Evolutionary conservation across 2,113 vertebrate species (phyloP), one percentile per base, ranked within the genome.

Genomic region (Nibea albiflora): DNA sequence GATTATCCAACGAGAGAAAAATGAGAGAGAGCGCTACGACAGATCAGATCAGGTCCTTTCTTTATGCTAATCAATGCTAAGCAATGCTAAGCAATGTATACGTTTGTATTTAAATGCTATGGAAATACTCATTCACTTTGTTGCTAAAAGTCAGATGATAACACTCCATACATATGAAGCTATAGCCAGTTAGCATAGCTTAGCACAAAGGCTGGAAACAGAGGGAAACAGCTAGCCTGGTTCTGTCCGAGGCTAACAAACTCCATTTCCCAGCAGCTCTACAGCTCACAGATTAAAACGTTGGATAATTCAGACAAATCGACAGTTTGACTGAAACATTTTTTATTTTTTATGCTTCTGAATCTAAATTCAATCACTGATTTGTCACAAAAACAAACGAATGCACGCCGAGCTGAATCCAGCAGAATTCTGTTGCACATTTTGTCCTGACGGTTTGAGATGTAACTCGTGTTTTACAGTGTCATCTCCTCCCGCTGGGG

Each of bases 341-440:
- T 61, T 76, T 89, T 86, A 84, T 81, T 74, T 82, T 64, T 8
- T 6, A 61, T 24, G 53, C 58, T 62, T 71, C 19, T 39, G 11
- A 5, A 56, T 65, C 60, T 60, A 67, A 87, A 84, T 83, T 44
- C 28, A 77, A 4, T 4, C 4, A n/a, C 73, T 50, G 47, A 83
- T 73, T 73, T 46, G 39, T 71, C 39, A 46, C 17, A 73, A 26
- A 12, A 77, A 24, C 65, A 31, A 49, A 63, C 54, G 81, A 62
- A 70, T 70, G 31, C 7, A 57, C 67, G 52, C 5, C 15, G 47
- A 28, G 22, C 44, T 47, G 42, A 42, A 62, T 35, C 17, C 24
- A 56, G 12, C n/a, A 54, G 39, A 46, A 31, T 35, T 0, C 47
- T 39, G 54, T 3, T 15, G 9, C 4, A 70, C 63, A 8, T 67